Base-by-base conservation (phyloP, 2,113 vertebrate species). In the Alexandromys fortis region DNA sequence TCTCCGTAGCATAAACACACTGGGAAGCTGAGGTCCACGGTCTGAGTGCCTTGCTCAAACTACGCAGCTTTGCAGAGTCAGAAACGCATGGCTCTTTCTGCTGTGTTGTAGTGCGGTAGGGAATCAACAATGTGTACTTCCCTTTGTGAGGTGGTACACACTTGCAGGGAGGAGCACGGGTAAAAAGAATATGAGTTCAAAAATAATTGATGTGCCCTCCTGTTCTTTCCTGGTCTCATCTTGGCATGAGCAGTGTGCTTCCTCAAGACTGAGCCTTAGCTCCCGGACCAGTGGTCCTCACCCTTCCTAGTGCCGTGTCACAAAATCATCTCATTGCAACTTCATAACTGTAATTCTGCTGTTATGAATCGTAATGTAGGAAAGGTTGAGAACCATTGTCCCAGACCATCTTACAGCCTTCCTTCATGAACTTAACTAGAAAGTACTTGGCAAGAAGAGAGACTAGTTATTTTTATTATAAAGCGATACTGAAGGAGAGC, bases 1-100 rank as follows among this genome's bases (percentile, higher is more conserved):
- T 86, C 61, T 65, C 76, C 28, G 2, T 19, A 45, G 47, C 49
- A n/a, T 1, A 14, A 45, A 70, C 73, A 77, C 88, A 89, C 35
- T 6, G 47, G 92, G 90, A 97, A 96, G 94, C 75, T 81, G 90
- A 91, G 94, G 75, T 81, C n/a, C 63, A 16, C 4, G 61, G 38
- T 7, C 58, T 12, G n/a, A 30, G 42, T 2, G 38, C 61, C 92
- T 68, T 85, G 77, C 86, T 90, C 63, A 61, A 35, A 87, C 92
- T 90, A 67, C 72, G 67, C 90, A 65, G 79, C 72, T 75, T 63
- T 90, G 70, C 5, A 0, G 70, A 88, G 58, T 63, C 38, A 11
- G 72, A 58, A 0, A 0, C 1, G 0, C 35, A 93, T 92, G 89
- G 89, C 94, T 87, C 94, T 87, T 94, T 91, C 68, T 79, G 85